These are phyloP conservation scores for Hetaerina titia DNA, from an alignment of 2,888 invertebrate species.

Conservation along the genomic window DNA sequence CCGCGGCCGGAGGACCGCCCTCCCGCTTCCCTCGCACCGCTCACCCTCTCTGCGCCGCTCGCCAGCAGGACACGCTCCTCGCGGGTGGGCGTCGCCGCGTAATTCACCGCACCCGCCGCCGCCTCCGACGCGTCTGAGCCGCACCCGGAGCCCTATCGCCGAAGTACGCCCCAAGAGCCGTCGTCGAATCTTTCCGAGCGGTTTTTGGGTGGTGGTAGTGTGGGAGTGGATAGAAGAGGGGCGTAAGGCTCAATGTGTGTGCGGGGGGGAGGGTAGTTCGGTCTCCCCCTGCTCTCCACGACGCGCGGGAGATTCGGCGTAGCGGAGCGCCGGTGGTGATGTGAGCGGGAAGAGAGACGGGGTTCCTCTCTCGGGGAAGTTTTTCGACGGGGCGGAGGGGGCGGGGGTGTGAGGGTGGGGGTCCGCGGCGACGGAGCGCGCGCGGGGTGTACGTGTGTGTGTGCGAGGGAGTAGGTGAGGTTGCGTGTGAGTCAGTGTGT, in stretches of 20 bases:
- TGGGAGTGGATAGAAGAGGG: background rate
- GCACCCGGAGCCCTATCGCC: too few species aligned
- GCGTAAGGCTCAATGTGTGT: background rate
- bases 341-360: slow-evolving; percentile 39
- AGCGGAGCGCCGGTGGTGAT: slow-evolving; percentile 40
- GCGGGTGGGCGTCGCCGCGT: background rate
- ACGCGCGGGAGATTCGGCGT: slow-evolving; percentile 5
- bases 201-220: background rate
- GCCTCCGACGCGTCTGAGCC: too few species aligned
- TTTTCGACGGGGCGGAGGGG: background rate
- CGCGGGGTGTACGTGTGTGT: background rate
- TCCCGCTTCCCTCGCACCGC: slow-evolving; percentile 16
- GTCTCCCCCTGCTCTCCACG: background rate
- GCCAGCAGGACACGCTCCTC: background rate
- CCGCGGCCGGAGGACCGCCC: slow-evolving; percentile 5
- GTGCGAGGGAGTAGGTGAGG: slow-evolving; percentile 2
- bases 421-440: background rate
- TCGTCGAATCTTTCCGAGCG: background rate
- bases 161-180: background rate
- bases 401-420: background rate
- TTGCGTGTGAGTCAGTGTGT: slow-evolving; percentile 12
- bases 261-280: background rate
- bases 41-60: background rate
- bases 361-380: background rate
- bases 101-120: too few species aligned